phyloP scores from a whole-genome alignment of 2,113 vertebrate species.

The Gorsachius goisagi region DNA sequence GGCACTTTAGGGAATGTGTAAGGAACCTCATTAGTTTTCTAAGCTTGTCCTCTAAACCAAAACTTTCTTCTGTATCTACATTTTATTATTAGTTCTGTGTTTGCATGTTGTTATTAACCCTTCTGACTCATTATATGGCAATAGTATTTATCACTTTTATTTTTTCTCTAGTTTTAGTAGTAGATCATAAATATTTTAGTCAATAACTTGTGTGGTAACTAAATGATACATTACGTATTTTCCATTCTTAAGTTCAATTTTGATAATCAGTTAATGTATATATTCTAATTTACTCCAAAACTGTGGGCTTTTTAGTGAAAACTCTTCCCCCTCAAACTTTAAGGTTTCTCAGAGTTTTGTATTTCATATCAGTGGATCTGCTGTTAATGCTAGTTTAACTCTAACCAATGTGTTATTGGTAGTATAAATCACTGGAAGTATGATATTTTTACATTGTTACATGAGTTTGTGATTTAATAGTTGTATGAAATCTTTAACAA shows the following conservation, averaged over 20 bases:
- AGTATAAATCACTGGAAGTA: not conserved
- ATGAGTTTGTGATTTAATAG: not conserved
- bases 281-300: not conserved
- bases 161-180: not conserved
- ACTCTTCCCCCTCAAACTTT: rapidly evolving
- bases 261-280: not conserved
- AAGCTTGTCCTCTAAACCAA: not conserved
- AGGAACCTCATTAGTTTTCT: not conserved
- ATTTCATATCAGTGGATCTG: not conserved
- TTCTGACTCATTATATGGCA: not conserved
- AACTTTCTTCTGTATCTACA: not conserved
- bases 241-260: not conserved
- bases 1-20: not conserved
- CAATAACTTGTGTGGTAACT: not conserved
- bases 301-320: not conserved
- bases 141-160: not conserved
- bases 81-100: not conserved
- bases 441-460: not conserved
- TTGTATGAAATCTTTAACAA: not conserved
- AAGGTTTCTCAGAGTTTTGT: not conserved
- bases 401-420: not conserved
- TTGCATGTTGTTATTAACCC: not conserved
- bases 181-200: not conserved
- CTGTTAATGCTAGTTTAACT: not conserved
- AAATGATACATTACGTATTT: not conserved